phyloP scores from a whole-genome alignment of 2,888 invertebrate species.

The Tinea trinotella region DNA sequence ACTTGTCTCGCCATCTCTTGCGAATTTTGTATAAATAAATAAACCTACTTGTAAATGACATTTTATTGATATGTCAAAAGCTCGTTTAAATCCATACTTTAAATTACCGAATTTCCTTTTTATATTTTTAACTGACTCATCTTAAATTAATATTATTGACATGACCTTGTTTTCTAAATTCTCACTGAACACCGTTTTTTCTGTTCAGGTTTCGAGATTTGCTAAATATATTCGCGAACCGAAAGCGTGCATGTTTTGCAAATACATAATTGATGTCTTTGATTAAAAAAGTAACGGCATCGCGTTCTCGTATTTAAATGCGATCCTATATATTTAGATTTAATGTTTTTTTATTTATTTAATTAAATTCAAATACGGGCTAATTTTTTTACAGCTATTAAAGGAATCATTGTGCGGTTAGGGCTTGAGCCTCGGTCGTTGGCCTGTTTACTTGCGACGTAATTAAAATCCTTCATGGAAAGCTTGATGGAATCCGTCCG shows the following conservation, averaged over 20 bases:
- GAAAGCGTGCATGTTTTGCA: neutral
- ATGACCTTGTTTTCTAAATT: slow-evolving; percentile 16
- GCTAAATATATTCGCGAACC: slow-evolving; percentile 1
- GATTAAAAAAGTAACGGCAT: slow-evolving; percentile 11
- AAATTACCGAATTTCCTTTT: neutral
- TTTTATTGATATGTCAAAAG: slow-evolving; percentile 7
- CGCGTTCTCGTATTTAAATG: slow-evolving; percentile 7
- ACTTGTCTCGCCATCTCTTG: slow-evolving; percentile 19
- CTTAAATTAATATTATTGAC: slow-evolving; percentile 16
- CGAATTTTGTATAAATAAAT: slow-evolving; percentile 33
- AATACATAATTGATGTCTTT: slow-evolving; percentile 8
- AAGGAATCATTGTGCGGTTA: slow-evolving; percentile 14
- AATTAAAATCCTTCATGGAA: slow-evolving; percentile 72
- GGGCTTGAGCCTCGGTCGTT: slow-evolving; percentile 36
- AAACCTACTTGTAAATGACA: slow-evolving; percentile 6
- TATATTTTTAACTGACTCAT: slow-evolving; percentile 3
- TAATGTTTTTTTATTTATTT: neutral
- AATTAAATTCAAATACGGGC: neutral
- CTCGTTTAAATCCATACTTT: neutral
- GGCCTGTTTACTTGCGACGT: slow-evolving; percentile 46
- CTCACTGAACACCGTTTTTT: neutral
- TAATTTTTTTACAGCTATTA: slow-evolving; percentile 1
- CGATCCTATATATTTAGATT: slow-evolving; percentile 3
- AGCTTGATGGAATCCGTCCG: slow-evolving; percentile 65
- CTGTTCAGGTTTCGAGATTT: slow-evolving; percentile 5